Percentiles rank a stretch among this genome's conserved stretches.
Evolutionary conservation across 92 coral and sea anemone species (phyloP).

Genomic region (Palythoa heliodiscus): DNA sequence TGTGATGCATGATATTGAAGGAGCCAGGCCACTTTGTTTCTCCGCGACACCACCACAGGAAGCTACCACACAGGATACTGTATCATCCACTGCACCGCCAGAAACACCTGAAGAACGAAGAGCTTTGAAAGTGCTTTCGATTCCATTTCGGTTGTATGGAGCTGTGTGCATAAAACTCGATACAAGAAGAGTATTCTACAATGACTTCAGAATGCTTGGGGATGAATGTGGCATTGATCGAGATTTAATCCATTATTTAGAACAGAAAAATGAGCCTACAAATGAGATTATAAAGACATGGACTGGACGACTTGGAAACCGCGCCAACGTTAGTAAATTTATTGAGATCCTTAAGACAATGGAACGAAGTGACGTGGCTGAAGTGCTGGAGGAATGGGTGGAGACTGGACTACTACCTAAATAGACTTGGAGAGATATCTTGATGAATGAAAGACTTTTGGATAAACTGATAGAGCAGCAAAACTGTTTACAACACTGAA

Average conservation of each 20-base stretch:
- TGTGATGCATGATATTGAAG: too few relatives aligned
- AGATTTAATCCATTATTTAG: slow-evolving; percentile 1
- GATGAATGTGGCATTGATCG: slow-evolving; percentile 34
- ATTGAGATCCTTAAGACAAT: slow-evolving; percentile 26
- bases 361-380: slow-evolving; percentile 41
- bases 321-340: slow-evolving; percentile 40
- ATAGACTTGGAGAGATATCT: too few relatives aligned
- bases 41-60: not conserved
- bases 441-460: too few relatives aligned
- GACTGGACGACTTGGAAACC: slow-evolving; percentile 1
- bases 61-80: not conserved
- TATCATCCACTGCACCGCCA: not conserved
- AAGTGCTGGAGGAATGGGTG: slow-evolving; percentile 43
- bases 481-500: too few relatives aligned
- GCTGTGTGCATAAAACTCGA: slow-evolving; percentile 8
- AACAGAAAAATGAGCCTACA: slow-evolving; percentile 34
- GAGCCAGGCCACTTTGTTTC: not conserved
- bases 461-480: too few relatives aligned
- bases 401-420: too few relatives aligned
- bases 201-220: slow-evolving; percentile 54
- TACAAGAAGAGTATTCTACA: not conserved
- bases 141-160: not conserved
- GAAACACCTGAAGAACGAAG: slow-evolving; percentile 13
- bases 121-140: not conserved
- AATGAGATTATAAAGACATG: slow-evolving; percentile 38